Base-by-base conservation (phyloP, 2,888 invertebrate species). In the Amblyjoppa proteus region DNA sequence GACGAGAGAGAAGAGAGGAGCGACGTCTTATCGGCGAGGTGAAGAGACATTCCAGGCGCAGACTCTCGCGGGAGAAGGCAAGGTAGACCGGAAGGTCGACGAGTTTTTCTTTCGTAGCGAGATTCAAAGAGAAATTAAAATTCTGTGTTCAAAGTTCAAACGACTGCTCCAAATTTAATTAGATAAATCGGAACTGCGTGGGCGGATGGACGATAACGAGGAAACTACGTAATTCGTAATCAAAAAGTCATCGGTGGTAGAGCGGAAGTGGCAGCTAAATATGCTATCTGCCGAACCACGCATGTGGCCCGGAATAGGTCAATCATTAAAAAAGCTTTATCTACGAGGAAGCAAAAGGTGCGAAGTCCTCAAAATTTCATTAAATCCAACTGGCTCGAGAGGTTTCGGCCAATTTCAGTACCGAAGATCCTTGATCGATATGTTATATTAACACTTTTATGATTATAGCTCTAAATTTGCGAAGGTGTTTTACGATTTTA, bases 41-140 rank as follows among this genome's bases (percentile, higher is more conserved):
- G 68, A 66, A 71, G 78, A 86, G 70, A 73, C 80, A 78, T 83
- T 87, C 51, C 81, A 53, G 70, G 66, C 76, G 45, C 13, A 49
- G 45, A 71, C 58, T 69, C 70, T 81, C 31, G 76, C 41, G 38
- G 38, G 68, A 41, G 68, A 80, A 66, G 25, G 66, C 38, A 25
- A 68, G 45, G 25, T 58, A 56, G 28, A 68, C 77, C 83, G 66
- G 78, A 78, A 79, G 79, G 79, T 79, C 79, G 61, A 71, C 70
- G 34, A 64, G 70, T 34, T 61, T 51, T 38, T 38, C 28, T 64
- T 6, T n/a, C 3, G 2, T 58, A 68, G 49, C 51, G 25, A 11
- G 4, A n/a, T 16, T 51, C 16, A 5, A 25, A n/a, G 5, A 3
- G 61, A 31, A 61, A 75, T 75, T 16, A 25, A 61, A 28, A 28